Base-by-base conservation (phyloP, 30 jellyfish, hydroid and myxozoan species). In the Morbakka virulenta region DNA sequence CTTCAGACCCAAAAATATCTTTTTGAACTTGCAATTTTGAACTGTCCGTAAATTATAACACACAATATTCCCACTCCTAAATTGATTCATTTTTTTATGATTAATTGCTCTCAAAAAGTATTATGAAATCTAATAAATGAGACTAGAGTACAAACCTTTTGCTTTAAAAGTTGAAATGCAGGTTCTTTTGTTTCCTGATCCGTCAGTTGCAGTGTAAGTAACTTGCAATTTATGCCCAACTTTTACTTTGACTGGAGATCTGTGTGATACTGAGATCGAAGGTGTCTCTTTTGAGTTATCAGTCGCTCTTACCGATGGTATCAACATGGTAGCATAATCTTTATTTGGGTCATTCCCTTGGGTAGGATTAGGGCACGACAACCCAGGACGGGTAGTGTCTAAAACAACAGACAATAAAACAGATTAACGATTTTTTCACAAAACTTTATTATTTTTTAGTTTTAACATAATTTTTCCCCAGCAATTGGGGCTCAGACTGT, bases 141-240 rank as follows among this genome's bases (percentile, higher is more conserved):
- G n/a, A n/a, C n/a, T n/a, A n/a, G 21, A 32, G 20, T 20, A 13
- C 62, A 11, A 41, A 89, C 97, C 97, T 77, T 72, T 83, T 3
- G 89, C 97, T 50, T 64, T 79, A 31, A 89, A 2, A 0, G 62
- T 66, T 2, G 63, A 75, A 31, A 25, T 34, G 67, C 97, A 89
- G 27, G 85, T 25, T 35, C 81, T 82, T 28, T 57, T 23, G 41
- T 89, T 89, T 49, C 96, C 94, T 1, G 97, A 82, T 1, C 53
- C 87, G 72, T 89, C 97, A 13, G 95, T 61, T 28, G 97, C 97
- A 2, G 90, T 89, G 52, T 83, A 89, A 23, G 74, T 61, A 32
- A 89, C 97, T 23, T 14, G 21, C 52, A 62, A 76, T 0, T 83
- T 86, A 0, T 76, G 48, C 3, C 87, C 85, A 34, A 89, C 94